Evolutionary conservation across 2,113 vertebrate genomes (phyloP).

Genomic region (Zapornia atra): DNA sequence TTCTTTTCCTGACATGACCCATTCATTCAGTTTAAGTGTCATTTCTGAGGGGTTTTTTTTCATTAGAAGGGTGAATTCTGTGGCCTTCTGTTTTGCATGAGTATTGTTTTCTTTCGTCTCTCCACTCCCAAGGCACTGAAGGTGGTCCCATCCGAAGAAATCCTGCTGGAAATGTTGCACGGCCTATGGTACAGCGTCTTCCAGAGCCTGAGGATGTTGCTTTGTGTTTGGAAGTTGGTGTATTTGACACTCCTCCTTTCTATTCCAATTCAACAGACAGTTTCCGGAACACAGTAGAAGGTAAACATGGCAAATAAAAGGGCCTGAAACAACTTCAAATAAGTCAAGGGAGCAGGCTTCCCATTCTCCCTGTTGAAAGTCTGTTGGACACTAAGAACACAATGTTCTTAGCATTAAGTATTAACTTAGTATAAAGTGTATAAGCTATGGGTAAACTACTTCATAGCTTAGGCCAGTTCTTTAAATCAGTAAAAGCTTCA

Average conservation of each 20-base stretch:
- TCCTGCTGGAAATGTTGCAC: constrained; percentile 90
- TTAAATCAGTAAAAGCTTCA: not conserved
- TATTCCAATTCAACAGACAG: constrained; percentile 95
- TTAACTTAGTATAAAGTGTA: not conserved
- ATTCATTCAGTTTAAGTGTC: not conserved
- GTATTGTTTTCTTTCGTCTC: not conserved
- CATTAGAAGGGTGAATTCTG: not conserved
- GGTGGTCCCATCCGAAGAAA: constrained; percentile 89
- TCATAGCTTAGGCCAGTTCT: not conserved
- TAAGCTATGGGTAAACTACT: not conserved
- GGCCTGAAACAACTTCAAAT: not conserved
- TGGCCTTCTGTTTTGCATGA: not conserved
- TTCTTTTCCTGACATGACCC: not conserved
- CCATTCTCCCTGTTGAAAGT: not conserved
- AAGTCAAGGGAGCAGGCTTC: not conserved
- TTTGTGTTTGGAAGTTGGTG: constrained; percentile 86
- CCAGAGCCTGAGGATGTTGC: constrained; percentile 89
- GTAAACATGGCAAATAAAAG: constrained; percentile 62
- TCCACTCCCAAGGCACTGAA: constrained; percentile 83
- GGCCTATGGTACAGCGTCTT: constrained; percentile 93
- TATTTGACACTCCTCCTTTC: constrained; percentile 94
- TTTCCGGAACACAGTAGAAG: constrained; percentile 95
- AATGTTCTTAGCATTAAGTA: not conserved
- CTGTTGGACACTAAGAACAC: not conserved
- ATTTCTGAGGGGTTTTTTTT: not conserved